Conservation (phyloP, 2,888 invertebrate species). For the Drosophila mimetica region DNA sequence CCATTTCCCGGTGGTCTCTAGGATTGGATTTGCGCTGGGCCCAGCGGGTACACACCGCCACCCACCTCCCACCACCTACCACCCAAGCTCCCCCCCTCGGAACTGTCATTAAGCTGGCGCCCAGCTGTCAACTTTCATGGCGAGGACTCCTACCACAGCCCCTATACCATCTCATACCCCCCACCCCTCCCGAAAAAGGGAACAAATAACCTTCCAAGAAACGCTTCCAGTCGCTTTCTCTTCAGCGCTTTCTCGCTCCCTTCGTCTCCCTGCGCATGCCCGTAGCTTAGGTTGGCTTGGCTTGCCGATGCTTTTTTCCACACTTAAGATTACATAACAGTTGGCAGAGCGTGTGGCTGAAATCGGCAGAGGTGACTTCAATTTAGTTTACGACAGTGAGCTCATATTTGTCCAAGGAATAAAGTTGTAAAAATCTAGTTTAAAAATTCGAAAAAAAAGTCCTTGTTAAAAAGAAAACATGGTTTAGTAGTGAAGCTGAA, state of each 20-base stretch:
- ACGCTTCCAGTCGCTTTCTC: constrained; percentile 24
- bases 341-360: constrained; percentile 77
- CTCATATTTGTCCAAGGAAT: constrained; percentile 1
- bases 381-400: constrained; percentile 51
- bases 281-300: constrained; percentile 35
- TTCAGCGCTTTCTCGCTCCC: constrained; percentile 4
- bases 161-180: background rate
- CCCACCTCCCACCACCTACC: background rate
- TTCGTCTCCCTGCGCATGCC: constrained; percentile 50
- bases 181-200: background rate
- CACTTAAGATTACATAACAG: constrained; percentile 80
- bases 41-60: background rate
- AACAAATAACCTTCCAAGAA: constrained; percentile 40
- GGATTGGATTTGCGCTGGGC: constrained; percentile 12
- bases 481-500: background rate
- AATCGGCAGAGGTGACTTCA: constrained; percentile 56
- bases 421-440: constrained; percentile 1
- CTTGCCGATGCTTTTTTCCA: constrained; percentile 63
- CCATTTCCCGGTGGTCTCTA: constrained; percentile 7
- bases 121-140: constrained; percentile 68
- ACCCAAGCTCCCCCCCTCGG: background rate
- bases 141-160: background rate
- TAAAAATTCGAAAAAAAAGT: background rate
- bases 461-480: background rate
- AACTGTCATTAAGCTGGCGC: constrained; percentile 62